A percentile compares a stretch with the other conserved stretches of the same genome.
phyloP scores from a whole-genome alignment of 1,140 invertebrate genomes.

The Microplitis demolitor region DNA sequence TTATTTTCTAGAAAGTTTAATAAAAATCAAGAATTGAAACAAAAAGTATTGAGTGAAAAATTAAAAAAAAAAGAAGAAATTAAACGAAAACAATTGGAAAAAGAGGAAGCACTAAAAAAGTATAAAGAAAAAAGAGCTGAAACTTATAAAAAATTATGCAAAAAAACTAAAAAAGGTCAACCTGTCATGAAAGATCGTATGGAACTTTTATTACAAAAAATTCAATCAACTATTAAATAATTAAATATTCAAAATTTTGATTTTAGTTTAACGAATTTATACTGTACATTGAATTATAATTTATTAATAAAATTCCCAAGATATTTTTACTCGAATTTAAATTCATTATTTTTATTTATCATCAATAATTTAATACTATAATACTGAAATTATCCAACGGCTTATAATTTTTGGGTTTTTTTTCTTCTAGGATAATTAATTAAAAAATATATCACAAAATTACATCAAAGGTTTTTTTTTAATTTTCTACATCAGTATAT shows the following conservation, averaged over 20 bases:
- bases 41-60: conserved; percentile 43
- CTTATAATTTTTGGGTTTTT: too few species aligned
- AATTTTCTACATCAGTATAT: too few species aligned
- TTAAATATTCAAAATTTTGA: neutral
- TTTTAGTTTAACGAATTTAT: neutral
- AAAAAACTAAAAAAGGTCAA: conserved; percentile 77
- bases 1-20: too few species aligned
- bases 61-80: conserved; percentile 62
- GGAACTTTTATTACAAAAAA: conserved; percentile 71
- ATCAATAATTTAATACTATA: too few species aligned
- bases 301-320: too few species aligned
- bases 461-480: too few species aligned
- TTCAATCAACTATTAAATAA: neutral
- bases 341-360: too few species aligned
- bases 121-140: conserved; percentile 71
- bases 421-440: too few species aligned
- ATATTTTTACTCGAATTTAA: too few species aligned
- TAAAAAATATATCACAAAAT: too few species aligned
- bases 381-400: too few species aligned
- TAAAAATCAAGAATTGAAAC: neutral
- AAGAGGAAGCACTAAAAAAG: conserved; percentile 66
- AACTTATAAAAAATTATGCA: conserved; percentile 70
- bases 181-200: conserved; percentile 77
- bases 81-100: conserved; percentile 60
- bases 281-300: too few species aligned